phyloP scores from a whole-genome alignment of 2,888 invertebrate species.

The Rotaria sp. region DNA sequence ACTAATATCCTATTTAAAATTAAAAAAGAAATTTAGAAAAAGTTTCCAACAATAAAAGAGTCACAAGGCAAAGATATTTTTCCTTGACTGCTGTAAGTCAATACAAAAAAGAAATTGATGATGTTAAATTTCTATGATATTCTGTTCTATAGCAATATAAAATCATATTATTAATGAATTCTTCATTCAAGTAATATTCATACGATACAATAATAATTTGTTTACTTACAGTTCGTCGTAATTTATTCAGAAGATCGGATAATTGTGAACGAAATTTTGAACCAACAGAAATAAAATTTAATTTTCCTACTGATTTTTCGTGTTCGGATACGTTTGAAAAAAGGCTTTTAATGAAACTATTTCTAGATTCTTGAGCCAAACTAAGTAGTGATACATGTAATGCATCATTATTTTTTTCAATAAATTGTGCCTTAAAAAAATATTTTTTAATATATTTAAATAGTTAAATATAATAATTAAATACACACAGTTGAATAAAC shows the following conservation, averaged over 20 bases:
- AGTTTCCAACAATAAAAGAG: too few relatives aligned
- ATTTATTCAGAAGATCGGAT: constrained; percentile 80
- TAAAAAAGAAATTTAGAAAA: background rate
- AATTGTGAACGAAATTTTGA: constrained; percentile 89
- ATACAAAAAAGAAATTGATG: too few relatives aligned
- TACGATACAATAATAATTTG: too few relatives aligned
- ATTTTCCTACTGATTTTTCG: constrained; percentile 51
- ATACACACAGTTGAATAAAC: constrained; percentile 75
- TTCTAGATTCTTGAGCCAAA: constrained; percentile 74
- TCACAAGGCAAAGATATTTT: too few relatives aligned
- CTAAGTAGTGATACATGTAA: constrained; percentile 87
- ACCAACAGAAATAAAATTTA: constrained; percentile 79
- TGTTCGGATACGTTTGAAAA: constrained; percentile 24
- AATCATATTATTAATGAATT: too few relatives aligned
- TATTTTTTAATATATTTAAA: too few relatives aligned
- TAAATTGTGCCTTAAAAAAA: constrained; percentile 66
- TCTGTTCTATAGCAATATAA: too few relatives aligned
- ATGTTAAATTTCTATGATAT: too few relatives aligned
- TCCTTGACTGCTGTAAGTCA: too few relatives aligned
- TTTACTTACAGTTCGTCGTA: constrained; percentile 67
- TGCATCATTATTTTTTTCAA: constrained; percentile 97
- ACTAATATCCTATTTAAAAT: constrained; percentile 72
- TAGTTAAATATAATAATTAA: too few relatives aligned
- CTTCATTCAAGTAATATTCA: too few relatives aligned
- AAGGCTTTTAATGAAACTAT: constrained; percentile 36